Evolutionary conservation across 1,140 invertebrate genomes (phyloP).

Genomic region (Ceratina calcarata): DNA sequence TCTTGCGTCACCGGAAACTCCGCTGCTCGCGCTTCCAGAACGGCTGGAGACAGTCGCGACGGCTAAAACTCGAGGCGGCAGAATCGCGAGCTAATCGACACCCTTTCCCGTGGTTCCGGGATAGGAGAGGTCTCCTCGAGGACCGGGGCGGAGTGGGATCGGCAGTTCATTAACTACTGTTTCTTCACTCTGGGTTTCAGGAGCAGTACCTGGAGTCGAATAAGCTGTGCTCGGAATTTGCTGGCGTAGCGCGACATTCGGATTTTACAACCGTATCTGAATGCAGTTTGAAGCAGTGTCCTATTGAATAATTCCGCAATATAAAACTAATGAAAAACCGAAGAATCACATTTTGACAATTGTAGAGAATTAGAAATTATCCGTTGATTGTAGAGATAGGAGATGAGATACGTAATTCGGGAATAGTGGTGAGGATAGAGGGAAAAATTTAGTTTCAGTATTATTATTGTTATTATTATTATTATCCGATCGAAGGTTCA

Average conservation of each 20-base stretch:
- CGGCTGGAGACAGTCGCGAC: not conserved
- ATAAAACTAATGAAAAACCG: too few relatives aligned
- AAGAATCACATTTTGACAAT: too few relatives aligned
- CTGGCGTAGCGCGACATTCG: not conserved
- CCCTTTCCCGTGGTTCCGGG: slow-evolving; percentile 21
- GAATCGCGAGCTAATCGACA: not conserved
- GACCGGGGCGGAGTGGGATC: slow-evolving; percentile 3
- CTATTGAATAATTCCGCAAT: too few relatives aligned
- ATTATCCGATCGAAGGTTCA: too few relatives aligned
- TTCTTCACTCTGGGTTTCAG: not conserved
- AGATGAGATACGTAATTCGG: too few relatives aligned
- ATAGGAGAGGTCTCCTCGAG: slow-evolving; percentile 7
- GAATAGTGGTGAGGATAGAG: too few relatives aligned
- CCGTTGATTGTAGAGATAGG: too few relatives aligned
- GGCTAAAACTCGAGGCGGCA: not conserved
- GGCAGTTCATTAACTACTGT: slow-evolving; percentile 3
- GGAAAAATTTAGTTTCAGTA: too few relatives aligned
- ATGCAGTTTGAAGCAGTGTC: too few relatives aligned
- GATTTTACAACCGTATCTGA: too few relatives aligned
- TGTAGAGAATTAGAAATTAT: too few relatives aligned
- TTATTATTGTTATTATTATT: too few relatives aligned
- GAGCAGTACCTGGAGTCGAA: not conserved
- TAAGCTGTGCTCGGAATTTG: not conserved
- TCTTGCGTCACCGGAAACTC: not conserved
- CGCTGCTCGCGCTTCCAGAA: not conserved